Conservation (phyloP, 2,113 vertebrate species). For the Arvicanthis niloticus region DNA sequence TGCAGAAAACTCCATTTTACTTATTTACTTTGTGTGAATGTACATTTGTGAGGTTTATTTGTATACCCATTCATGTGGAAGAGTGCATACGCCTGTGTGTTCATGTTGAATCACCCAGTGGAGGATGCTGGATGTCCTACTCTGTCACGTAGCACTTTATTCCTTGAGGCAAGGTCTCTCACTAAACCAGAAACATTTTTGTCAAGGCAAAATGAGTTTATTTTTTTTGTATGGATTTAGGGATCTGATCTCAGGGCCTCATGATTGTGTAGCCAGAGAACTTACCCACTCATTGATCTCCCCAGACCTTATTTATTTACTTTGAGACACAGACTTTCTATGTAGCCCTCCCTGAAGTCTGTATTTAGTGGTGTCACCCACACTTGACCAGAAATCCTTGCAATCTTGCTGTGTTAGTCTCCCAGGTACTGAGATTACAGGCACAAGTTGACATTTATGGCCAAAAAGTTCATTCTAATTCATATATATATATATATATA, state of each 20-base stretch:
- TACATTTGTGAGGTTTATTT: not conserved
- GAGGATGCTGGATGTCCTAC: no score
- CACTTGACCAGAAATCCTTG: no score
- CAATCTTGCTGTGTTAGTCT: not conserved
- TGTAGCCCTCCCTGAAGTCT: not conserved
- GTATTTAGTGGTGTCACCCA: not conserved
- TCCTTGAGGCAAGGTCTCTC: no score
- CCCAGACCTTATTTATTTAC: not conserved
- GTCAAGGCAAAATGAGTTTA: no score
- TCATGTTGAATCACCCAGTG: not conserved
- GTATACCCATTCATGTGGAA: not conserved
- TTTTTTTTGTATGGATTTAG: not conserved
- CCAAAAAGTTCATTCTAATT: not conserved
- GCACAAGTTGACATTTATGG: not conserved
- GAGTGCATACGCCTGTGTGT: no score
- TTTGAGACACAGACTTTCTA: not conserved
- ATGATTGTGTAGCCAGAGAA: not conserved
- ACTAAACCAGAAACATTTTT: not conserved
- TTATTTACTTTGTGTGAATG: not conserved
- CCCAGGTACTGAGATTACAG: not conserved
- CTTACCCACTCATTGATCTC: not conserved
- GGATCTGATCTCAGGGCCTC: not conserved
- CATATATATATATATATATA: no score
- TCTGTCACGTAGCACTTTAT: not conserved
- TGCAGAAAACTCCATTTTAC: not conserved